Percentiles rank a stretch among this genome's conserved stretches.
phyloP scores from a whole-genome alignment of 2,888 invertebrate genomes.

The Gibbula magus region DNA sequence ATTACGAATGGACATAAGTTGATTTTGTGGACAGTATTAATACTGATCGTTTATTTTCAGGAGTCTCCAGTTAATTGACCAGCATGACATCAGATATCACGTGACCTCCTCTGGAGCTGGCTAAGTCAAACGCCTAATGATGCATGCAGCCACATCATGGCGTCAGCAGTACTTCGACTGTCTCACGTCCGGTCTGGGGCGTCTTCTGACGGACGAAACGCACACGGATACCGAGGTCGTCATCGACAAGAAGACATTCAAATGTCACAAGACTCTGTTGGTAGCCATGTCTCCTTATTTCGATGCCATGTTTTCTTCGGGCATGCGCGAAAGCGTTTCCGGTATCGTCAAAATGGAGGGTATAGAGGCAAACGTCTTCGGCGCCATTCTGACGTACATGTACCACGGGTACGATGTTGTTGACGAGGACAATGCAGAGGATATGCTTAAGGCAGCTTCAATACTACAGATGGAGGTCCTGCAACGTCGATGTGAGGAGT shows the following conservation, averaged over 20 bases:
- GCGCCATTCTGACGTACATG: constrained; percentile 86
- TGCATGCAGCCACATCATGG: constrained; percentile 44
- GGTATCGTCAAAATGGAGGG: constrained; percentile 55
- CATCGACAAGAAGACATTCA: constrained; percentile 54
- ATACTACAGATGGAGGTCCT: constrained; percentile 89
- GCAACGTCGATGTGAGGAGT: constrained; percentile 86
- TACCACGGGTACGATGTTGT: constrained; percentile 87
- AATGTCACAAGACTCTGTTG: constrained; percentile 63
- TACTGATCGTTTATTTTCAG: not conserved
- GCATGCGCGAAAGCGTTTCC: constrained; percentile 56
- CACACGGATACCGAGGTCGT: constrained; percentile 61
- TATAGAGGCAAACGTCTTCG: constrained; percentile 85
- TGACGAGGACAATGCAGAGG: constrained; percentile 85
- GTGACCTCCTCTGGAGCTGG: not conserved
- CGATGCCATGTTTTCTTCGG: constrained; percentile 61
- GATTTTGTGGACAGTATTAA: not conserved
- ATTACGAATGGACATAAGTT: too few species aligned
- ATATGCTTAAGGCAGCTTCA: constrained; percentile 84
- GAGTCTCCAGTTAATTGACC: not conserved
- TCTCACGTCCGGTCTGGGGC: constrained; percentile 48
- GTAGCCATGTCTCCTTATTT: constrained; percentile 66
- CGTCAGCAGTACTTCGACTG: constrained; percentile 44
- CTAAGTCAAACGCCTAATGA: not conserved
- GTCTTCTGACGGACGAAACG: constrained; percentile 41
- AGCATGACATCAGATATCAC: not conserved